Conservation (phyloP, 2,797 vertebrate genomes). For the Pyrocephalus nanus region DNA sequence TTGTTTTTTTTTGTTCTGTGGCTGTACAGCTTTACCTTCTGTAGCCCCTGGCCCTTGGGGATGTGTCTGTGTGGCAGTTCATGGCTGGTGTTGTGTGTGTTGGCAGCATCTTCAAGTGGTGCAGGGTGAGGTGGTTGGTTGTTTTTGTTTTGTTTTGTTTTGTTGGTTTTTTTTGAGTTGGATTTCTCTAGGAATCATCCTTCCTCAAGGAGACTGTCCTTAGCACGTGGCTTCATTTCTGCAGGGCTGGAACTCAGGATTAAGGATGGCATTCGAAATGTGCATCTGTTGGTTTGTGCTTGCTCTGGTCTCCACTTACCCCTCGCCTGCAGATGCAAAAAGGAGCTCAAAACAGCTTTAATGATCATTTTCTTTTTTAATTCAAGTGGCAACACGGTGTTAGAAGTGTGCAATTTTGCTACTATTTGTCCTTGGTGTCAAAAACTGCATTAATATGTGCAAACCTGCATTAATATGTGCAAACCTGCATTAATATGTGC, state of each 20-base stretch:
- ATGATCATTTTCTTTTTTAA: neutral
- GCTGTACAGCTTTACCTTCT: neutral
- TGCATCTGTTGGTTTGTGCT: neutral
- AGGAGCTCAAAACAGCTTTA: neutral
- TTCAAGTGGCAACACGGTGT: neutral
- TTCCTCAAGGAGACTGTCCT: neutral
- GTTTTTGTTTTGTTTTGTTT: too few relatives aligned
- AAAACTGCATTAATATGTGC: neutral
- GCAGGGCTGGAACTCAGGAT: neutral
- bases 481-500: neutral
- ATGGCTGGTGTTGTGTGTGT: neutral
- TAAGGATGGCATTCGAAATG: neutral
- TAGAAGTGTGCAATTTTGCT: neutral
- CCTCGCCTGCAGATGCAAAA: neutral
- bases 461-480: neutral
- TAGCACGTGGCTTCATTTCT: neutral
- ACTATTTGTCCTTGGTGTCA: neutral
- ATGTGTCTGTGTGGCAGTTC: neutral
- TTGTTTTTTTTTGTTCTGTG: neutral
- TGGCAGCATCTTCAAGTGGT: neutral
- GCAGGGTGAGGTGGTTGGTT: neutral
- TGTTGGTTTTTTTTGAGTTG: neutral
- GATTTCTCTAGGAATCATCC: neutral
- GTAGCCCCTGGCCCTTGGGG: rapidly evolving
- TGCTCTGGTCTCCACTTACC: neutral